phyloP scores from a whole-genome alignment of 2,797 vertebrate genomes.

The Anguilla pacifica region DNA sequence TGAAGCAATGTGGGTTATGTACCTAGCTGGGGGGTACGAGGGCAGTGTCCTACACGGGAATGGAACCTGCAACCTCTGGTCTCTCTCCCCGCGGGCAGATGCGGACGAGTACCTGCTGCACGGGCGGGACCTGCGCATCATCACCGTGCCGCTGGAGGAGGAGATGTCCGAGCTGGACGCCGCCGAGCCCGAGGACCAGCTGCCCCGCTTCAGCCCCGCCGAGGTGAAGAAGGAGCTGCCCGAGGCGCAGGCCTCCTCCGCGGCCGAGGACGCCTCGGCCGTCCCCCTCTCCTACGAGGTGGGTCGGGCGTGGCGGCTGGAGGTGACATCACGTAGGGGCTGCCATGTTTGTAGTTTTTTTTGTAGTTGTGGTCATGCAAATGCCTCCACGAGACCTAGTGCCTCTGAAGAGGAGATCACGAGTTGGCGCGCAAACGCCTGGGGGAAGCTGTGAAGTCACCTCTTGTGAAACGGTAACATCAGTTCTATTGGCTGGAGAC shows the following conservation, averaged over 20 bases:
- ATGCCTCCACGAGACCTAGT: no score
- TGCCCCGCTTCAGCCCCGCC: slow-evolving; percentile 28
- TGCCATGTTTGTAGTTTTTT: background rate
- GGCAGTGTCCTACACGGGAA: no score
- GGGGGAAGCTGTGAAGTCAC: no score
- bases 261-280: background rate
- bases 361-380: no score
- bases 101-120: slow-evolving; percentile 36
- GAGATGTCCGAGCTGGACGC: slow-evolving; percentile 24
- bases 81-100: slow-evolving; percentile 7
- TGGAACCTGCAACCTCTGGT: background rate
- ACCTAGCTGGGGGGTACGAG: no score
- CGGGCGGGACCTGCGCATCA: slow-evolving; percentile 30
- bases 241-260: slow-evolving; percentile 18
- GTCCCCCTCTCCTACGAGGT: slow-evolving; percentile 26
- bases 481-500: no score
- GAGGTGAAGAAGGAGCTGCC: slow-evolving; percentile 35
- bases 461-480: no score
- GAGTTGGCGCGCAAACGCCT: no score
- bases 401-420: background rate
- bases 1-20: no score
- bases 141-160: slow-evolving; percentile 35
- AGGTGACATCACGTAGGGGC: background rate
- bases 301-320: background rate
- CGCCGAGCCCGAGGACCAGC: slow-evolving; percentile 6